Conservation (phyloP, 1,140 invertebrate species). For the Pollicipes pollicipes region DNA sequence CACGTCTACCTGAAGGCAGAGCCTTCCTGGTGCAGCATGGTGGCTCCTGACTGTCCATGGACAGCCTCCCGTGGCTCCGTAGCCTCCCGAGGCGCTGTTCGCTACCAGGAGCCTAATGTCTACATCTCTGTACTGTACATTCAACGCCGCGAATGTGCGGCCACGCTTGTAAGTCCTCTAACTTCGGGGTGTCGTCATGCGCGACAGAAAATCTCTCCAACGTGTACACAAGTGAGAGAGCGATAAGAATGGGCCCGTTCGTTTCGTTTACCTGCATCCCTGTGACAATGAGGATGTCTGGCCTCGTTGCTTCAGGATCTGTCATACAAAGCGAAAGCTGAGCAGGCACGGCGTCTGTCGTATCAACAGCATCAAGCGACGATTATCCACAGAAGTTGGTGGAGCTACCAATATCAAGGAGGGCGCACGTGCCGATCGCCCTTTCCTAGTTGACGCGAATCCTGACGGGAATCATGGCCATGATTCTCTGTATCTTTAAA, state of each 20-base stretch:
- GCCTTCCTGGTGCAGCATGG: not conserved
- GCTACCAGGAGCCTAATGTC: not conserved
- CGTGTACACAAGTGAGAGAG: not conserved
- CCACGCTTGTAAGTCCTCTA: not conserved
- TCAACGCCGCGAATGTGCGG: not conserved
- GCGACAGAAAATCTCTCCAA: not conserved
- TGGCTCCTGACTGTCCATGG: not conserved
- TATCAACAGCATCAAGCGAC: not conserved
- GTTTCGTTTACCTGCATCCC: not conserved
- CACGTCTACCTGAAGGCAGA: not conserved
- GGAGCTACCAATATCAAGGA: constrained; percentile 5
- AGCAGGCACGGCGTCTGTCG: not conserved
- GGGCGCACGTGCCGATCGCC: not conserved
- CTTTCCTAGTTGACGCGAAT: not conserved
- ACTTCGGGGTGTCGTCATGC: not conserved
- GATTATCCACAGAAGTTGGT: not conserved
- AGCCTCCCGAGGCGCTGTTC: not conserved
- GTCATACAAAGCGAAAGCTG: not conserved
- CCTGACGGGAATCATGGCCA: not conserved
- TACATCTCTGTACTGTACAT: not conserved
- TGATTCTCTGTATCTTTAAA: not conserved
- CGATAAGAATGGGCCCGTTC: not conserved
- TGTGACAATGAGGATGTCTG: not conserved
- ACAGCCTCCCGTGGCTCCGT: not conserved
- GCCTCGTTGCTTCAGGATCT: not conserved